Conservation (phyloP, 2,113 vertebrate genomes). For the Pseudopipra pipra region DNA sequence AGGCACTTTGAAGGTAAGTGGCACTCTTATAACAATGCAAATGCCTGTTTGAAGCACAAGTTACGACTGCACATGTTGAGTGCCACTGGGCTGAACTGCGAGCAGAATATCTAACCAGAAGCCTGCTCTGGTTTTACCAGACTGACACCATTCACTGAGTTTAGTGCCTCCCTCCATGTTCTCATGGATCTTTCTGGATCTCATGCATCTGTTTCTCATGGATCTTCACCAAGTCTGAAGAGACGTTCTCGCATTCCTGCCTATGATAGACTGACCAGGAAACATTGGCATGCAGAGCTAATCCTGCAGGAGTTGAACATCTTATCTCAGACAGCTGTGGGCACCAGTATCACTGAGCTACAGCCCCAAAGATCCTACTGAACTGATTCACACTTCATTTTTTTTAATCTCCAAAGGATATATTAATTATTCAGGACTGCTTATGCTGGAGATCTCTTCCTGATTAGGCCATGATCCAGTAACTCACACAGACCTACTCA, state of each 20-base stretch:
- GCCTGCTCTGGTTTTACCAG: background rate
- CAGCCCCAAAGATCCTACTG: background rate
- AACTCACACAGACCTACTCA: background rate
- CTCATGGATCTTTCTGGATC: background rate
- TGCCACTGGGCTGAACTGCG: background rate
- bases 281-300: rapidly evolving
- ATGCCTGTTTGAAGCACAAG: background rate
- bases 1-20: background rate
- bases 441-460: background rate
- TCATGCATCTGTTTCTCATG: background rate
- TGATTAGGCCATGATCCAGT: background rate
- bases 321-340: background rate
- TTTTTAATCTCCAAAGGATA: background rate
- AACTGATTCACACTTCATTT: background rate
- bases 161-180: background rate
- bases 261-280: background rate
- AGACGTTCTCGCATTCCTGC: background rate
- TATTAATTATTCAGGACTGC: background rate
- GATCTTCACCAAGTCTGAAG: background rate
- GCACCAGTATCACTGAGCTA: background rate
- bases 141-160: background rate
- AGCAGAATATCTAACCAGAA: background rate
- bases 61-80: background rate
- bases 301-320: background rate
- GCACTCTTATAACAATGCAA: background rate